These are phyloP conservation scores for Frankliniella intonsa DNA, from an alignment of 2,888 invertebrate genomes.

Conservation along the genomic window DNA sequence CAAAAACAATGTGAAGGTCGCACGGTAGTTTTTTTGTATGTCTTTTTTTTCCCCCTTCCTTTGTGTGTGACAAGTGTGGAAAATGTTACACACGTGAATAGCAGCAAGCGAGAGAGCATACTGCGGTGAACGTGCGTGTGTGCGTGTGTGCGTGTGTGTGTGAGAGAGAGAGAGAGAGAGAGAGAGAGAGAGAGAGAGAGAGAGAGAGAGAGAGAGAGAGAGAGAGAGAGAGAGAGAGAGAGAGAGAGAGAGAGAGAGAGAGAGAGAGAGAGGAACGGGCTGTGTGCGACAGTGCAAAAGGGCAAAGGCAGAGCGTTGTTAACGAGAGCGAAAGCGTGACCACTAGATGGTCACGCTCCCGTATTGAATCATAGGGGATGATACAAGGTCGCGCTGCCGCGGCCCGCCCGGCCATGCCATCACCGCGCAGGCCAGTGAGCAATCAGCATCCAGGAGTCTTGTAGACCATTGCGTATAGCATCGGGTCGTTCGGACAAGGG, in stretches of 20 bases:
- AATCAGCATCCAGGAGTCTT: background rate
- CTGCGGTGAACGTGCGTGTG: background rate
- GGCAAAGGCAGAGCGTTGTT: too few relatives aligned
- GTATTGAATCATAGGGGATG: too few relatives aligned
- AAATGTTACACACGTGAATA: background rate
- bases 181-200: constrained; percentile 5
- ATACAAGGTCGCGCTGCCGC: too few relatives aligned
- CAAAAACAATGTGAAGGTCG: too few relatives aligned
- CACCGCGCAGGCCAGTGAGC: background rate
- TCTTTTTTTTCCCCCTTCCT: background rate
- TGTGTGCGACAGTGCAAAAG: too few relatives aligned
- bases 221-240: background rate
- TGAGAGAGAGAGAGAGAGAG: background rate
- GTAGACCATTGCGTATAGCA: background rate
- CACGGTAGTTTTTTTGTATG: background rate
- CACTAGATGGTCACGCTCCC: too few relatives aligned
- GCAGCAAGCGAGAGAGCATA: background rate
- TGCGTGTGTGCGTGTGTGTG: too few relatives aligned
- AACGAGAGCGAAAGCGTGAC: too few relatives aligned
- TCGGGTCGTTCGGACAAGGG: background rate
- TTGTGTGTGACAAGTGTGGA: too few relatives aligned
- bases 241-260: background rate
- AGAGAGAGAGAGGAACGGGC: background rate
- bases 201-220: background rate
- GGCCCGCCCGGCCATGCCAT: too few relatives aligned